These are phyloP conservation scores for Prostheceraeus crozeri DNA, from an alignment of 2,888 invertebrate genomes.

Conservation along the genomic window DNA sequence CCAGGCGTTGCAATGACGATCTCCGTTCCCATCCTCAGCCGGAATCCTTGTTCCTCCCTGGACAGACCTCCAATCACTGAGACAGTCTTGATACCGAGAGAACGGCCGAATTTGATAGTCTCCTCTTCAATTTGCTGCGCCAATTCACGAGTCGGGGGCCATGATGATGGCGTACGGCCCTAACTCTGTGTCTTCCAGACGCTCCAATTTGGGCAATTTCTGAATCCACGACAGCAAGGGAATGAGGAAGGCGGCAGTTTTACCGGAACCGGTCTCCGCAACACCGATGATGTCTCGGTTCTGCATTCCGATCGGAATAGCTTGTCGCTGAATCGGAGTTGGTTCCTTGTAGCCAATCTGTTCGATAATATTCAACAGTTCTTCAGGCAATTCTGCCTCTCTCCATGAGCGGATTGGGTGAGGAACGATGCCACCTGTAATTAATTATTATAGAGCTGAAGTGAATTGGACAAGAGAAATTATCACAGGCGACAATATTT, in stretches of 20 bases:
- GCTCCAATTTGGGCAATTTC: conserved; percentile 83
- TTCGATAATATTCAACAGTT: conserved; percentile 84
- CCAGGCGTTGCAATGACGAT: conserved; percentile 99
- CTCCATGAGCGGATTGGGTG: conserved; percentile 90
- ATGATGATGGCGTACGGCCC: conserved; percentile 98
- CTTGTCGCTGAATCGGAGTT: conserved; percentile 96
- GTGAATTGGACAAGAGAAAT: too few relatives aligned
- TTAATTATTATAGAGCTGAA: too few relatives aligned
- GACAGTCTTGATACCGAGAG: conserved; percentile 52
- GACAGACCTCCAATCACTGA: conserved; percentile 64
- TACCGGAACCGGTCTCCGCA: conserved; percentile 97
- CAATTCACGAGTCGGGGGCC: conserved; percentile 97
- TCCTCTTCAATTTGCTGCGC: conserved; percentile 99
- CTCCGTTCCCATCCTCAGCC: conserved; percentile 82
- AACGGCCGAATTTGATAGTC: conserved; percentile 85
- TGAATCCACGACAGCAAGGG: conserved; percentile 95
- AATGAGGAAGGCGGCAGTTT: conserved; percentile 94
- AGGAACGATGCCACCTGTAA: conserved; percentile 86
- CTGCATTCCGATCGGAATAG: conserved; percentile 85
- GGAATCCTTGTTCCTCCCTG: conserved; percentile 94
- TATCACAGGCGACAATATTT: too few relatives aligned
- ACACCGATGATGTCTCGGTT: conserved; percentile 86
- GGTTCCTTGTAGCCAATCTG: conserved; percentile 65
- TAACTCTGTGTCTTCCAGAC: conserved; percentile 57
- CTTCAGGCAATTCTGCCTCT: conserved; percentile 79